Evolutionary conservation across 2,113 vertebrate species (phyloP).

Genomic region (Aldabrachelys gigantea): DNA sequence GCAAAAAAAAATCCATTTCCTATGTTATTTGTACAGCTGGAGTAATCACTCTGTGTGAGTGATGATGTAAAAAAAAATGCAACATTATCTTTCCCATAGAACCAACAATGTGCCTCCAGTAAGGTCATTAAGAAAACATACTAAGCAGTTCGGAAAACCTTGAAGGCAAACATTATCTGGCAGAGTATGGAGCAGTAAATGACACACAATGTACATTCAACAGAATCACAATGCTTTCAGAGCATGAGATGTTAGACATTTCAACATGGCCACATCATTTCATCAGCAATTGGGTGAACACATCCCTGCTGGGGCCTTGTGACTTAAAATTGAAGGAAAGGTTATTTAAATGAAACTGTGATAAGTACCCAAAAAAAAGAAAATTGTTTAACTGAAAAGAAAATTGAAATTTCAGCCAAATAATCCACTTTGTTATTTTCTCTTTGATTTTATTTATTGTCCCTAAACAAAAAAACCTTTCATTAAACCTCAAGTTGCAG

Average conservation of each 20-base stretch:
- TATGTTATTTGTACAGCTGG: constrained; percentile 86
- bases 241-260: neutral
- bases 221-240: neutral
- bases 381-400: neutral
- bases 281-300: neutral
- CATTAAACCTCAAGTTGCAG: neutral
- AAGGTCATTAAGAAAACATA: constrained; percentile 38
- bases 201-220: constrained; percentile 25
- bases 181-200: neutral
- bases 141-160: constrained; percentile 37
- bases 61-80: constrained; percentile 18
- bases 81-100: constrained; percentile 43
- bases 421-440: neutral
- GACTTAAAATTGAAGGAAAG: neutral
- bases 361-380: neutral
- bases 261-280: neutral
- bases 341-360: neutral
- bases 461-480: neutral
- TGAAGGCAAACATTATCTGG: constrained; percentile 35
- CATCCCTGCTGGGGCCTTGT: accelerated
- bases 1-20: constrained; percentile 77
- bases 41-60: constrained; percentile 64
- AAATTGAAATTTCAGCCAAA: neutral
- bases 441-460: neutral
- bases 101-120: constrained; percentile 31